A percentile compares a stretch with the other conserved stretches of the same genome.
phyloP scores from a whole-genome alignment of 2,797 vertebrate genomes.

The Helarctos malayanus region DNA sequence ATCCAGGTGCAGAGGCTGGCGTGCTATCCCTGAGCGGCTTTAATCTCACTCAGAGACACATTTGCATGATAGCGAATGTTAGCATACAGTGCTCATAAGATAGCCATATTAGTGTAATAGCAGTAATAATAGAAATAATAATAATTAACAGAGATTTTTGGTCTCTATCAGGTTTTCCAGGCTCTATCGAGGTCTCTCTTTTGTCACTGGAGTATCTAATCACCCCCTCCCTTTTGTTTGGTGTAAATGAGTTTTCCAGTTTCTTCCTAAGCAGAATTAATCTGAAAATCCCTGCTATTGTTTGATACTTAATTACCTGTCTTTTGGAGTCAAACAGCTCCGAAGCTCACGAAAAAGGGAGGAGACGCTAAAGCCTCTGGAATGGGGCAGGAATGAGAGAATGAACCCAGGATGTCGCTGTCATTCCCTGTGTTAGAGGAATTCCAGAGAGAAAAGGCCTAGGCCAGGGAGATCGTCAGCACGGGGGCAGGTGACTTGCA shows the following conservation, averaged over 20 bases:
- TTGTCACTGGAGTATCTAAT: constrained; percentile 87
- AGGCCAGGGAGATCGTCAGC: neutral
- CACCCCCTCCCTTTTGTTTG: constrained; percentile 89
- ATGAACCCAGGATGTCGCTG: too few relatives aligned
- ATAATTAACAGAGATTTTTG: constrained; percentile 51
- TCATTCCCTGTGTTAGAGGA: neutral
- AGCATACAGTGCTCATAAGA: constrained; percentile 77
- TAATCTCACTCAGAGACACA: constrained; percentile 84
- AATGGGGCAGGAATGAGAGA: neutral
- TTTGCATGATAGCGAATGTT: constrained; percentile 86
- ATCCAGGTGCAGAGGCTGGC: constrained; percentile 43
- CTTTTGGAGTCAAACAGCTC: constrained; percentile 71
- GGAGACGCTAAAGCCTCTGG: neutral
- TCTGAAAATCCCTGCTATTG: constrained; percentile 90
- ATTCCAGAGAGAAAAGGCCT: neutral
- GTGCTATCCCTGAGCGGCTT: constrained; percentile 57
- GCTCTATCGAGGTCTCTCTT: constrained; percentile 82
- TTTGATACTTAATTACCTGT: constrained; percentile 90
- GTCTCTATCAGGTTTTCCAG: constrained; percentile 83
- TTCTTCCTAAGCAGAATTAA: constrained; percentile 86
- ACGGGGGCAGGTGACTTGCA: constrained; percentile 38
- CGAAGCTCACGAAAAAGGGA: constrained; percentile 49
- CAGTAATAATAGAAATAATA: constrained; percentile 2
- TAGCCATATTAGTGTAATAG: constrained; percentile 78
- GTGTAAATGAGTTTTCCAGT: constrained; percentile 89